Evolutionary conservation across 2,888 invertebrate species (phyloP).

Genomic region (Frankliniella fusca): DNA sequence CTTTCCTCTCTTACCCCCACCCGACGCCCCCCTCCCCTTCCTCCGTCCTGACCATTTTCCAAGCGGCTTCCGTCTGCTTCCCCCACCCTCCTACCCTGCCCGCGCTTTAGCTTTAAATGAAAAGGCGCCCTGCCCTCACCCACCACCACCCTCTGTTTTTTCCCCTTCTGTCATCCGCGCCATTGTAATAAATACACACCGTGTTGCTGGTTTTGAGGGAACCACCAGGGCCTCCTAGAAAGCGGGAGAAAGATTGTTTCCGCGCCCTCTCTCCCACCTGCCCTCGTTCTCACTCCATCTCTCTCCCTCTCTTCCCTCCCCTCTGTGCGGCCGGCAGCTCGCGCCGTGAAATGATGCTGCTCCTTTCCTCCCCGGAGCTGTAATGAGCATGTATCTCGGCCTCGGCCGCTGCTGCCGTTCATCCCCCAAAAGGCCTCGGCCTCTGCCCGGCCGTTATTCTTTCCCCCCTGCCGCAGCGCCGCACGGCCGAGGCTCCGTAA

Average conservation of each 20-base stretch:
- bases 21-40: not conserved
- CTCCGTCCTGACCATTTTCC: not conserved
- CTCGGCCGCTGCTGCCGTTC: not conserved
- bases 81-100: not conserved
- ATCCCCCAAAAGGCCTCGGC: not conserved
- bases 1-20: not conserved
- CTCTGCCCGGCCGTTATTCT: not conserved
- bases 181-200: conserved; percentile 8
- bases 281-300: not conserved
- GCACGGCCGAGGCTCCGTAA: not conserved
- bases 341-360: too few species aligned
- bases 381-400: too few species aligned
- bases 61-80: not conserved
- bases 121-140: not conserved
- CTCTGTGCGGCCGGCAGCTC: not conserved
- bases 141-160: not conserved
- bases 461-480: not conserved
- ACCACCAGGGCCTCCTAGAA: not conserved
- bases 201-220: not conserved
- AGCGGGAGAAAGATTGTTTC: not conserved
- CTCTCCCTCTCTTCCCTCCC: not conserved
- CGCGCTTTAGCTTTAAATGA: not conserved
- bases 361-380: too few species aligned
- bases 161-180: too few species aligned
- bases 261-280: not conserved